Base-by-base conservation (phyloP, 2,888 invertebrate genomes). In the Spilosoma lubricipeda region DNA sequence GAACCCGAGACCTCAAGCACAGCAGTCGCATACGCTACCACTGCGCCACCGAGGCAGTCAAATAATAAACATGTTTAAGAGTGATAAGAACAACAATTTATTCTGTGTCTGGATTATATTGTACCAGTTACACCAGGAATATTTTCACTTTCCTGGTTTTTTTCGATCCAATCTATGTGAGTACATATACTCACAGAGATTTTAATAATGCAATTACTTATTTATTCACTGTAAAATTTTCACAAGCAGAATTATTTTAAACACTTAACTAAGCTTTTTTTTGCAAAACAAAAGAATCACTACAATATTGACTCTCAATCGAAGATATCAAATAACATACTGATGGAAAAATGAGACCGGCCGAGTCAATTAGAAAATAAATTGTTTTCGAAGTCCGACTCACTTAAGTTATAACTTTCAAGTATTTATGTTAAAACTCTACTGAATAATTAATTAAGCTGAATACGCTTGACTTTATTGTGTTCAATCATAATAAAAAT, bases 401-500 rank as follows among this genome's bases (percentile, higher is more conserved):
- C 5, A 59, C 59, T 59, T 27, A 27, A 13, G 59, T 59, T 59
- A 59, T 63, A 30, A 63, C 63, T 63, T 63, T 30, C 18, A 63
- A 63, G 30, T 27, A 63, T 63, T 63, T 30, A 30, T 63, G 63
- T 63, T 63, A 63, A 59, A 59, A 63, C 15, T 63, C 30, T 18
- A 15, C 27, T 63, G 27, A 63, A 63, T 63, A 63, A 18, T 63
- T 63, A 30, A 30, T 63, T 63, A 63, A 18, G 30, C 18, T 30
- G 30, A 30, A 30, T 30, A 30, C 18, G 63, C 30, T 63, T 30
- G 13, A 63, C 30, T 63, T 63, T 63, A 63, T 56, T 63, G 30
- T 63, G 63, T 63, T 63, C 63, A 63, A 63, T 63, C 30, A 63
- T 63, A 63, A 63, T 63, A 63, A 66, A 65, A 39, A 66, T 39